phyloP scores from a whole-genome alignment of 35 echinoderm and acorn worm species.

The Hemicentrotus pulcherrimus region DNA sequence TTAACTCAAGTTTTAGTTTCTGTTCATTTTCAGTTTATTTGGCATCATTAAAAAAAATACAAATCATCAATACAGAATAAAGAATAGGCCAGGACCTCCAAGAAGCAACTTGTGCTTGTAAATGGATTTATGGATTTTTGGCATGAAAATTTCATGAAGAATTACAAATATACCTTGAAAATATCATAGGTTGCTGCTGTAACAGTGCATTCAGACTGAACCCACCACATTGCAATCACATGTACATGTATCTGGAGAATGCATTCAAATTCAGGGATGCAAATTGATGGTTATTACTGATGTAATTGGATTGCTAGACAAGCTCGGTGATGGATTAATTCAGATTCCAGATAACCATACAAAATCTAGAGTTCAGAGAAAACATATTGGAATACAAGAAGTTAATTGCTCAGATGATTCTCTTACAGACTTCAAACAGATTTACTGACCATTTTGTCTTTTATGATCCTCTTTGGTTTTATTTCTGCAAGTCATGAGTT shows the following conservation, averaged over 20 bases:
- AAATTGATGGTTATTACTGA: conserved; percentile 1
- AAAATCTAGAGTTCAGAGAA: not conserved
- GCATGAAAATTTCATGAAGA: too few species aligned
- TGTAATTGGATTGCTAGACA: not conserved
- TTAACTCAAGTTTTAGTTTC: too few species aligned
- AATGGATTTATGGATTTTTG: too few species aligned
- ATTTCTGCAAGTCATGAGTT: not conserved
- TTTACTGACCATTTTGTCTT: not conserved
- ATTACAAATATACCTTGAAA: too few species aligned
- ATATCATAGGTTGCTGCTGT: not conserved
- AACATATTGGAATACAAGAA: not conserved
- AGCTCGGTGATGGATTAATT: not conserved
- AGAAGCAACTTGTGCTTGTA: too few species aligned
- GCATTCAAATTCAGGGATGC: not conserved
- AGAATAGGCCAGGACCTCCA: too few species aligned
- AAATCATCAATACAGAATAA: too few species aligned
- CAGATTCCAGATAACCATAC: not conserved
- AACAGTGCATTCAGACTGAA: not conserved
- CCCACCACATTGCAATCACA: not conserved
- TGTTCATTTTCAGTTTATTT: too few species aligned
- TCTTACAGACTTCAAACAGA: not conserved
- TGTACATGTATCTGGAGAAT: not conserved
- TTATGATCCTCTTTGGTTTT: too few species aligned
- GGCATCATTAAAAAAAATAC: too few species aligned
- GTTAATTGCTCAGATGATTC: too few species aligned